Evolutionary conservation across 2,888 invertebrate species (phyloP), one percentile per base, ranked within the genome.

Genomic region (Onchidella celtica): DNA sequence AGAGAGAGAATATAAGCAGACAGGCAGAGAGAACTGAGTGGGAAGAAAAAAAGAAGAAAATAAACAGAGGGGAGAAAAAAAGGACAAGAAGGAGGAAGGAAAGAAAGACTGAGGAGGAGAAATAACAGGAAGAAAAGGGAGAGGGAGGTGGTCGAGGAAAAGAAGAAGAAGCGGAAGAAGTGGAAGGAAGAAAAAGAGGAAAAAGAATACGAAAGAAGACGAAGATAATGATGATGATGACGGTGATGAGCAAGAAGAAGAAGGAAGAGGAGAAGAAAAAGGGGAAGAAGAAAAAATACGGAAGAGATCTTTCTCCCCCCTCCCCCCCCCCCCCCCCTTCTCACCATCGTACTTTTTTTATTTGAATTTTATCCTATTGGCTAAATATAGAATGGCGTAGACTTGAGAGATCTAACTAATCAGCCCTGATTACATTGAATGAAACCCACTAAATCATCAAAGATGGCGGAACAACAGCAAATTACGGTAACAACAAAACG

Each of bases 171-270:
- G 57, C 6, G 38, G 32, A 32, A 24, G 24, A 1, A 24, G 57
- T 9, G n/a, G 32, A 34, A 32, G 29, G 32, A 59, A 34, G 14
- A 34, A 34, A 27, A 59, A 74, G 14, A 24, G 24, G 24, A 59
- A 61, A n/a, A 34, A 34, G 24, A 59, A 61, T 11, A 34, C 21
- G 21, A 59, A 34, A n/a, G 74, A 61, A 14, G 59, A 34, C 21
- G 74, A 34, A n/a, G 74, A 34, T n/a, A 59, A 61, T 11, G 74
- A 34, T n/a, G 74, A 61, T 2, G 47, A 11, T 3, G 55, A 57
- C 3, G 9, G 27, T 14, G 57, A 40, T 14, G 47, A 55, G 24
- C 27, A 73, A 14, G 57, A 73, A 14, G 57, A 47, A 14, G 57
- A 73, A 38, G 17, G 21, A n/a, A 9, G n/a, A 14, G 40, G 38